Evolutionary conservation across 2,888 invertebrate species (phyloP).

Genomic region (Steinernema carpocapsae): DNA sequence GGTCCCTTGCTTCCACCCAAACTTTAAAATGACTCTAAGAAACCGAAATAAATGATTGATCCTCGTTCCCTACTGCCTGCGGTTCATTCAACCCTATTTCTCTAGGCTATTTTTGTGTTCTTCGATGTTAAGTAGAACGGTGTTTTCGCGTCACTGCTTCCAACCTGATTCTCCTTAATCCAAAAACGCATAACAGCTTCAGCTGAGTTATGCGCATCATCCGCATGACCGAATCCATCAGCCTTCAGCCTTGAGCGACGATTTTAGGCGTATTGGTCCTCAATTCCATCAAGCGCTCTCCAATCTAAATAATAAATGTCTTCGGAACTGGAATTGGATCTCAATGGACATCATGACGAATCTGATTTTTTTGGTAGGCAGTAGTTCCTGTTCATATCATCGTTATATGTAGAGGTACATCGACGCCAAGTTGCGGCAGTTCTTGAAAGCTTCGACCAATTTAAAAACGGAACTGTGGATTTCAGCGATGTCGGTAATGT

Average conservation of each 20-base stretch:
- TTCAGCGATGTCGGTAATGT: slow-evolving; percentile 42
- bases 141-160: no score
- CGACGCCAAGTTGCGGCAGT: slow-evolving; percentile 37
- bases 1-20: neutral
- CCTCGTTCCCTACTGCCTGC: neutral
- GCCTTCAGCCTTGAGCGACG: no score
- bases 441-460: slow-evolving; percentile 43
- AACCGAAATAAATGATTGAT: neutral
- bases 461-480: slow-evolving; percentile 39
- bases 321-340: neutral
- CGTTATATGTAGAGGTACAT: slow-evolving; percentile 38
- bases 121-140: no score
- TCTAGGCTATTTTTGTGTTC: no score
- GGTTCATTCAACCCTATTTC: no score
- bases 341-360: neutral
- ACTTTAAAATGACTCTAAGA: neutral
- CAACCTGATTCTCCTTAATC: no score
- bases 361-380: neutral
- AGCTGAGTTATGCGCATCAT: no score
- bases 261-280: no score
- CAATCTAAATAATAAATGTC: no score
- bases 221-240: no score
- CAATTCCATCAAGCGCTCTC: no score
- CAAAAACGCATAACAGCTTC: no score
- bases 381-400: neutral